These are phyloP conservation scores for Hippocampus comes DNA, from an alignment of 2,113 vertebrate species.

Conservation along the genomic window DNA sequence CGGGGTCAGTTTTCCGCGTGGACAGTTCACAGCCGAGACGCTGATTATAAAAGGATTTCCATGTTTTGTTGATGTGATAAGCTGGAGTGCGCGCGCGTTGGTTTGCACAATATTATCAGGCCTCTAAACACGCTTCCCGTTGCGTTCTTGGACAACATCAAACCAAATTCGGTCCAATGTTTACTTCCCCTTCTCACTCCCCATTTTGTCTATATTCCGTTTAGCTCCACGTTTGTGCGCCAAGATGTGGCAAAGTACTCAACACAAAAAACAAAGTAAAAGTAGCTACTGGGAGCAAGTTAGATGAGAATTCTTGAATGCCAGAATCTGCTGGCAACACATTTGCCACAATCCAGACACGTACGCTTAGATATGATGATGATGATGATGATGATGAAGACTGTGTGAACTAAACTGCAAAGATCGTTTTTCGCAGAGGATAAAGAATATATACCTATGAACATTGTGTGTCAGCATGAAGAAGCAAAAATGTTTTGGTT, in stretches of 20 bases:
- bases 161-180: background rate
- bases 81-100: constrained; percentile 21
- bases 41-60: constrained; percentile 57
- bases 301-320: no score
- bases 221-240: background rate
- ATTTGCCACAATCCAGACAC: no score
- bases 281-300: no score
- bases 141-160: background rate
- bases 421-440: no score
- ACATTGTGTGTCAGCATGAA: background rate
- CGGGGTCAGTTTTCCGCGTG: background rate
- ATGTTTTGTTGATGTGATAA: constrained; percentile 60
- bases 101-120: constrained; percentile 35
- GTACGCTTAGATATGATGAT: no score
- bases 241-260: background rate
- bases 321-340: no score
- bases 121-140: constrained; percentile 19
- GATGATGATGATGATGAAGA: no score
- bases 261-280: background rate
- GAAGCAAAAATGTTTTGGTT: no score
- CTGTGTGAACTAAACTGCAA: no score
- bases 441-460: no score
- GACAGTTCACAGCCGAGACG: constrained; percentile 9
- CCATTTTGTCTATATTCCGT: background rate
- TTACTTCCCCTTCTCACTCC: background rate